Evolutionary conservation across 2,888 invertebrate genomes (phyloP).

Genomic region (Callinectes sapidus): DNA sequence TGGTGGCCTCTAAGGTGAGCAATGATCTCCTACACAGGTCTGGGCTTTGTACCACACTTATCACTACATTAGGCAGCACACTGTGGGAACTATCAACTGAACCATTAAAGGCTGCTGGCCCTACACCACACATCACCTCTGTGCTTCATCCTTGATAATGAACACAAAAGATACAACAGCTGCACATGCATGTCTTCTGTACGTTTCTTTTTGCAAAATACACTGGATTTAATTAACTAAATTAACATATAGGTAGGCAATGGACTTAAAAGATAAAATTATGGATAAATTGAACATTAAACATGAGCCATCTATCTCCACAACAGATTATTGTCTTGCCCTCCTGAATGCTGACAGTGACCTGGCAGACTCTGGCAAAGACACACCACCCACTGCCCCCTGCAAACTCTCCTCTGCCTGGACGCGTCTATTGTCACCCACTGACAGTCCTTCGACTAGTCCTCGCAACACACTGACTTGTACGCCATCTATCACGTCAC

Average conservation of each 20-base stretch:
- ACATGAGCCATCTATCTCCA: background rate
- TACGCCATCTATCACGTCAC: constrained; percentile 64
- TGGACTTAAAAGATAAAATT: background rate
- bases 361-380: constrained; percentile 52
- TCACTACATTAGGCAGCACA: too few species aligned
- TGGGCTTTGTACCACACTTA: too few species aligned
- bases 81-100: background rate
- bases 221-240: background rate
- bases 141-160: background rate
- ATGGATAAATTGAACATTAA: background rate
- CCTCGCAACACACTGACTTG: constrained; percentile 69
- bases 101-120: background rate
- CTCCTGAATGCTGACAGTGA: constrained; percentile 57
- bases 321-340: constrained; percentile 41
- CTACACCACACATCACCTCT: background rate
- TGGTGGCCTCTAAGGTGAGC: too few species aligned
- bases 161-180: background rate
- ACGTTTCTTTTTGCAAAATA: constrained; percentile 3
- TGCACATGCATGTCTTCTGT: background rate
- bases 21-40: too few species aligned
- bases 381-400: constrained; percentile 57
- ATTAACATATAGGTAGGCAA: background rate
- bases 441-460: constrained; percentile 68
- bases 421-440: constrained; percentile 45
- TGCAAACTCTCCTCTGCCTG: constrained; percentile 30